Evolutionary conservation across 2,113 vertebrate genomes (phyloP), one percentile per base, ranked within the genome.

Genomic region (Catagonus wagneri): DNA sequence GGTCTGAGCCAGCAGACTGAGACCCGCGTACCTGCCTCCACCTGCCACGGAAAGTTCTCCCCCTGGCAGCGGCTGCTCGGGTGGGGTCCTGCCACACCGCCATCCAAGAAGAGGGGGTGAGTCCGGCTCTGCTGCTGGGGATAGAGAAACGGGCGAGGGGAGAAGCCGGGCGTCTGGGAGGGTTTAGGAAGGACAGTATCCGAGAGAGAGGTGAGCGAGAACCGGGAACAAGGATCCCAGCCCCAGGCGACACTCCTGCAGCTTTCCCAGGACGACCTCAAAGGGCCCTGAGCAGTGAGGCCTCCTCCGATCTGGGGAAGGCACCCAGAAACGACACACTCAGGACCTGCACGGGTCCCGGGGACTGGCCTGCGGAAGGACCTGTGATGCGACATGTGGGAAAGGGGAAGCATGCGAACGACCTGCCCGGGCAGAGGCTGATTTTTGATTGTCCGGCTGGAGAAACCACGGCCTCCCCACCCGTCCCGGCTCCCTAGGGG

Each of bases 231-330:
- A 29, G 29, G 27, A 44, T 34, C 4, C 25, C 0, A 1, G 14
- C 52, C 17, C 1, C 1, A 0, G 1, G 17, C 8, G 0, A 0
- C 12, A 8, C 2, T 52, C 25, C 19, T 12, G 2, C 20, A 27
- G 7, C 2, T 1, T 34, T 10, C 17, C 1, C 6, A 34, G 68
- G 34, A 68, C 7, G 22, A 7, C 20, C 76, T 34, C 4, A 1
- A 36, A 2, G 14, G 52, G 13, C 14, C 4, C 71, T 9, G 7
- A n/a, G 19, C 32, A 23, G 6, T 3, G 10, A 78, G 12, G 25
- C 61, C n/a, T 44, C 11, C 1, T 15, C 65, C 16, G 11, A 6
- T 9, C 12, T 22, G 0, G 44, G 20, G 11, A 17, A n/a, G 44
- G 34, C 56, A 15, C 15, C 27, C 5, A 10, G n/a, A 2, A 20